Evolutionary conservation across 2,113 vertebrate species (phyloP), one percentile per base, ranked within the genome.

Genomic region (Phasianus colchicus): DNA sequence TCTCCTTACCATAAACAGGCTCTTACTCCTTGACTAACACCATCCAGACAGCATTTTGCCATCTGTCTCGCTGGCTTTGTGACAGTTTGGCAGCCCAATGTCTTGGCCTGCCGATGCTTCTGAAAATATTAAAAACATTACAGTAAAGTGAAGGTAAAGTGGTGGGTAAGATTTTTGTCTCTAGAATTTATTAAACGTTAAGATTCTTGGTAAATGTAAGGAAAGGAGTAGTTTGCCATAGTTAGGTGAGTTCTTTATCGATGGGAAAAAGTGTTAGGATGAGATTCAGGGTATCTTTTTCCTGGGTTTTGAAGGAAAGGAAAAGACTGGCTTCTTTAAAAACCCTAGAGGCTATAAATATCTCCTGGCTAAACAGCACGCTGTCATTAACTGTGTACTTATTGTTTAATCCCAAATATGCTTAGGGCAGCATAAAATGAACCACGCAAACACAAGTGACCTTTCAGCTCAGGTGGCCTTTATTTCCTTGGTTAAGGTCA

Each of bases 351-450:
- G 40, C 66, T 81, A 29, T 75, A 78, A 94, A 66, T 91, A 83
- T 58, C 57, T 74, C 57, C 65, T 88, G 73, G 65, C 80, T 88
- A 29, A 93, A 10, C 38, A 74, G 71, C 7, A 6, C 75, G 10
- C 57, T 7, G 11, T 61, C 71, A 65, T 54, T 61, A 13, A 48
- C 14, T 78, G 14, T 72, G 43, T 83, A 79, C 82, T 93, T 24
- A 40, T 71, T 92, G 78, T 72, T 71, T 90, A 90, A 89, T 58
- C 88, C 43, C 86, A 93, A 34, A 89, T 64, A 47, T 18, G 83
- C 89, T 94, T 95, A 73, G 60, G 77, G 76, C 88, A 94, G 88
- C 80, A 78, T 85, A 69, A 94, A 90, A 69, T 42, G 94, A 94
- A 45, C 85, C 85, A 48, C 57, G 66, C 40, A 70, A 76, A 32